Evolutionary conservation across 2,113 vertebrate genomes (phyloP), one percentile per base, ranked within the genome.

Genomic region (Sinocyclocheilus anophthalmus): DNA sequence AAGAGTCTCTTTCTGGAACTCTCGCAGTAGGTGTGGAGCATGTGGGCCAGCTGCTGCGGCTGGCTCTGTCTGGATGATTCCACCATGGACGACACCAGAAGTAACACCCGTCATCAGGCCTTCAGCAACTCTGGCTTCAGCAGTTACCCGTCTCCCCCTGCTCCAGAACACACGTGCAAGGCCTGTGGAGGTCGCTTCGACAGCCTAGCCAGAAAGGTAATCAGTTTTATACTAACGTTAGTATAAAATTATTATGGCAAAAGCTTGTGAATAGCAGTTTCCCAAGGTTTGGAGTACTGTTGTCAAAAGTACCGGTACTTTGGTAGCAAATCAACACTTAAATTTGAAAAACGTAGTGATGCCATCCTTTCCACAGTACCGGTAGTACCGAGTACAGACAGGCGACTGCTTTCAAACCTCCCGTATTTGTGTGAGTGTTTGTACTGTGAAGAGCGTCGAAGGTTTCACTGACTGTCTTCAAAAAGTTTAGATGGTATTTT

Each of bases 21-120:
- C 70, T 26, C 14, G 8, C 24, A 65, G 76, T 76, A 84, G 65
- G 82, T 69, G 48, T 42, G 84, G 77, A 94, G 92, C 4, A 98
- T 99, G 98, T 98, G 96, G 95, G 95, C 97, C 9, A 95, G 96
- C 87, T 99, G 97, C 90, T 99, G 97, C 89, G 96, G 95, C 90
- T 99, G 97, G 97, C 89, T 97, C 67, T 98, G 97, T 86, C 76
- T 97, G 93, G 97, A 99, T 91, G 93, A 95, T 6, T 90, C 93
- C 69, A 91, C 94, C 0, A 94, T 92, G 76, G 96, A 95, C n/a
- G 92, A 92, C 77, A 81, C 90, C 0, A 88, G 84, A 65, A 59
- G 61, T 3, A 78, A 65, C 0, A 91, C 94, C 30, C 90, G 84
- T 5, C 91, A 93, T 55, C 96, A 94, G 87, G 96, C 96, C 45